Percentiles rank a stretch among this genome's conserved stretches.
phyloP scores from a whole-genome alignment of 2,888 invertebrate genomes.

The Metallyticus violacea region DNA sequence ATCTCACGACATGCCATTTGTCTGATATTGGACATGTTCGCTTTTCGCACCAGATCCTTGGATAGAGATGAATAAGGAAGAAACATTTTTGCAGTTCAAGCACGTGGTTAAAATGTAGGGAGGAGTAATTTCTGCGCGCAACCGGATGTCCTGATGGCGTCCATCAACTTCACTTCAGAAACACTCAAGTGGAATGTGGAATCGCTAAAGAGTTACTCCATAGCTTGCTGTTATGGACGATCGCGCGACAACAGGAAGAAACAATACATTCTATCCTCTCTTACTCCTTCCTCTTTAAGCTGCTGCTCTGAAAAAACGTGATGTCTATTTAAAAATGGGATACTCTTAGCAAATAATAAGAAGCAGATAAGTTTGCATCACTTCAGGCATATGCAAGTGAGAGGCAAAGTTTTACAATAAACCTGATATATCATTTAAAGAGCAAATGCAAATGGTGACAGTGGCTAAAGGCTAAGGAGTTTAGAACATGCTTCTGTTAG shows the following conservation, averaged over 20 bases:
- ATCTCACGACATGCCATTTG: too few species aligned
- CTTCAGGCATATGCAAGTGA: too few species aligned
- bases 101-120: neutral
- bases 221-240: neutral
- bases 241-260: neutral
- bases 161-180: neutral
- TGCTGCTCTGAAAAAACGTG: too few species aligned
- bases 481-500: too few species aligned
- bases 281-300: neutral
- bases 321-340: too few species aligned
- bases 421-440: too few species aligned
- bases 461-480: too few species aligned
- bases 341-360: too few species aligned
- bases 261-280: neutral
- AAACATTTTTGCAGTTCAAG: neutral
- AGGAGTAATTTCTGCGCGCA: neutral
- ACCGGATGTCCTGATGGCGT: neutral
- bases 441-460: too few species aligned
- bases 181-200: neutral
- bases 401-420: too few species aligned
- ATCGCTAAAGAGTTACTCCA: neutral
- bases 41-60: neutral
- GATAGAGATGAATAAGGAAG: neutral
- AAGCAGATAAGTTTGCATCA: too few species aligned
- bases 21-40: neutral